Evolutionary conservation across 2,797 vertebrate genomes (phyloP).

Genomic region (Falco cherrug): DNA sequence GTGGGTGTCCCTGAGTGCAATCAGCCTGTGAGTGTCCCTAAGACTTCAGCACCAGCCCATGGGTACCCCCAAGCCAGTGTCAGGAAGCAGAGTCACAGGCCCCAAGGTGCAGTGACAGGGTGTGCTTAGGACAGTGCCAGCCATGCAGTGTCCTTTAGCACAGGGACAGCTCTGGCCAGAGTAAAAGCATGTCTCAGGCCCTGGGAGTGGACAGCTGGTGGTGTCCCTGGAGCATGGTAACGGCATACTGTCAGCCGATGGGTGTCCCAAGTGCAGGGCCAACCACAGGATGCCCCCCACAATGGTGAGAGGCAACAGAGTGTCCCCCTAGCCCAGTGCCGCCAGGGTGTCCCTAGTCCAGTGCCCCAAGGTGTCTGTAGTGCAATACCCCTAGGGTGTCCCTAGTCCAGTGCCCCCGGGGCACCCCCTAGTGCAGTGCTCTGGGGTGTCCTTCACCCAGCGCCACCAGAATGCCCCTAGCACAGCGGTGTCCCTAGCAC

Average conservation of each 20-base stretch:
- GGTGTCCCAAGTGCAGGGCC: neutral
- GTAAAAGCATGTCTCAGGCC: neutral
- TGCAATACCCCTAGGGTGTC: too few relatives aligned
- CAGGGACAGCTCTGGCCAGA: neutral
- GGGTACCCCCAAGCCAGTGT: neutral
- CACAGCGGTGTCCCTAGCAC: neutral
- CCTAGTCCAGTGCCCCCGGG: too few relatives aligned
- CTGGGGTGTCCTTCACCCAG: too few relatives aligned
- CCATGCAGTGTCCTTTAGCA: neutral
- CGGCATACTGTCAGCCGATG: neutral
- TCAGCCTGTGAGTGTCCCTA: neutral
- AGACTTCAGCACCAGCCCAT: neutral
- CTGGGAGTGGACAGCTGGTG: neutral
- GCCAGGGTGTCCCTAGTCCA: too few relatives aligned
- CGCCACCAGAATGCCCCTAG: neutral
- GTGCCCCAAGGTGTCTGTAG: too few relatives aligned
- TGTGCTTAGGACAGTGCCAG: neutral
- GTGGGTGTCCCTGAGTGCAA: neutral
- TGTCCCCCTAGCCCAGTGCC: neutral
- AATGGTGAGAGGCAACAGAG: neutral
- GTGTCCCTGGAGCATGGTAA: neutral
- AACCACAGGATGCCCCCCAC: neutral
- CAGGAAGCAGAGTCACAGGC: neutral
- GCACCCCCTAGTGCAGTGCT: too few relatives aligned
- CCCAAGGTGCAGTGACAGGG: neutral